Base-by-base conservation (phyloP, 2,797 vertebrate species). In the Micromesistius poutassou region DNA sequence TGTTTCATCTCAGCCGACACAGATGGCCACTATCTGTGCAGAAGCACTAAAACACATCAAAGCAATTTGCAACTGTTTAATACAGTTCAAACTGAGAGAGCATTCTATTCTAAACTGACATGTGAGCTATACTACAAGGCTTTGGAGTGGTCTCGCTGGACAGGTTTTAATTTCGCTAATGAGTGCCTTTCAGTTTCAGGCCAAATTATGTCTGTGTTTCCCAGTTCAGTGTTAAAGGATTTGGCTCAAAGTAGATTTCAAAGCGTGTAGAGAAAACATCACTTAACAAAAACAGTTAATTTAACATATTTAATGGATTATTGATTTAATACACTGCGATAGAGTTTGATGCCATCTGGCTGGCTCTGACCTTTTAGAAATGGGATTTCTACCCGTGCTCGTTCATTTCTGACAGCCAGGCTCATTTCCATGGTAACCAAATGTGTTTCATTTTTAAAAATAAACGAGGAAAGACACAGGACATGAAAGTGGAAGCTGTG, bases 301-400 rank as follows among this genome's bases (percentile, higher is more conserved):
- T 68, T 25, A 62, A 25, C n/a, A 62, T n/a, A 25, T 25, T n/a
- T 62, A 7, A 25, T 62, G 8, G 55, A n/a, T 62, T 25, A 62
- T 28, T 28, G 62, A 68, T 68, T 68, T n/a, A 28, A 28, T 68
- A 9, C 25, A 68, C n/a, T 25, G 62, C 3, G 25, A 28, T 28
- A n/a, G 62, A 28, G n/a, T 28, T 25, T 10, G 62, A 12, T 4
- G 2, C 62, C 62, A 28, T 68, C 62, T 68, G 62, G 62, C 62
- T 16, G 22, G 55, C 55, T n/a, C 55, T 62, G 55, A 62, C n/a
- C 55, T 62, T 62, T 62, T 68, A 68, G 62, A 68, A 28, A 68
- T 68, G 22, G 55, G 55, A 62, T 62, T 62, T 62, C 55, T 62
- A 68, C n/a, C 62, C 62, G 1, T 2, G 9, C 62, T 28, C 62